Evolutionary conservation across 2,797 vertebrate genomes (phyloP), one percentile per base, ranked within the genome.

Genomic region (Rhinogobio ventralis): DNA sequence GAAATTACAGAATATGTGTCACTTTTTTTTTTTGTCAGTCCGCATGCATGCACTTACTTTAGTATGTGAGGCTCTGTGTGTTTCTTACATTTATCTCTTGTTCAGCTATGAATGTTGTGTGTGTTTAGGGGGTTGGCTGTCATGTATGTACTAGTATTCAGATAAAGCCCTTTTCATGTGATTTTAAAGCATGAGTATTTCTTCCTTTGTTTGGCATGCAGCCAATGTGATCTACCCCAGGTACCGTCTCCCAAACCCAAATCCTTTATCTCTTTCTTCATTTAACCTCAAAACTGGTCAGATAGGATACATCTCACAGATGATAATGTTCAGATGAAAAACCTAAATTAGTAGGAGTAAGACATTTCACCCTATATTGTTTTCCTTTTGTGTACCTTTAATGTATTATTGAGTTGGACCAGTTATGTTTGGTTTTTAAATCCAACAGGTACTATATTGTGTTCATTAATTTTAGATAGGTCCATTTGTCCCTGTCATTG

Each of bases 181-280:
- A 83, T 89, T 89, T 86, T 85, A 85, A 93, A 92, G 90, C 90
- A 90, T 90, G 88, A 84, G 88, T 91, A 49, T 94, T 86, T 91
- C 90, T 90, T 89, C 73, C 90, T 90, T 91, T 90, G 82, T 90
- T 90, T 90, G 89, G 92, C 92, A 92, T 93, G 92, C 94, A 93
- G 91, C 91, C 91, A 91, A 78, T 13, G 87, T 92, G 93, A 94
- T 88, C 88, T 87, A 85, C 90, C 76, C 74, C 90, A 94, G 93
- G 92, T 94, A 93, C 90, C 88, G 88, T 92, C 73, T 90, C 74
- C 53, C 87, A 79, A 69, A 49, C 76, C 25, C 81, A 66, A 64
- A 82, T 73, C 71, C 78, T 71, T 62, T 19, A 67, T 71, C 25
- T 66, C 66, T 66, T 67, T 85, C 45, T 69, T 64, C 30, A 30